These are phyloP conservation scores for Agonopterix heracliana DNA, from an alignment of 2,888 invertebrate genomes.

Conservation along the genomic window DNA sequence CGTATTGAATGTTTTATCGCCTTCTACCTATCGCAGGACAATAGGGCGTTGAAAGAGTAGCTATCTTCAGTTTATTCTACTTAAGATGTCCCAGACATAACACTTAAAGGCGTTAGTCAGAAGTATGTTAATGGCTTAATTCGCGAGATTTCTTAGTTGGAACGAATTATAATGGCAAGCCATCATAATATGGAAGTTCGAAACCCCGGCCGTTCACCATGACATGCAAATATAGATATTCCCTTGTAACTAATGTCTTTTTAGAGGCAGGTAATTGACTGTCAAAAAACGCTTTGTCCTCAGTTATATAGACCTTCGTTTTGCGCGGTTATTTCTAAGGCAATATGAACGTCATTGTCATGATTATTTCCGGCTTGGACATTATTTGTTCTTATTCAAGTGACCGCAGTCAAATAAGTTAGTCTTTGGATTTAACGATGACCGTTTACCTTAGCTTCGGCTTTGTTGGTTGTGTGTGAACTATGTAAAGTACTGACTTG, in stretches of 20 bases:
- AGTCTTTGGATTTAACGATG: no score
- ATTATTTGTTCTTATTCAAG: background rate
- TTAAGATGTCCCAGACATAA: conserved; percentile 17
- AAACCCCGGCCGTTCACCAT: conserved; percentile 18
- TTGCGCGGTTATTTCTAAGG: conserved; percentile 10
- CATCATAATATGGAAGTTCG: background rate
- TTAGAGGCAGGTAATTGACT: background rate
- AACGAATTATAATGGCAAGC: background rate
- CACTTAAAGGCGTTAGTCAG: no score
- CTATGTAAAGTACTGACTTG: no score
- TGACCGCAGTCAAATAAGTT: background rate
- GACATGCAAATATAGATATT: conserved; percentile 28
- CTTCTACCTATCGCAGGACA: conserved; percentile 60
- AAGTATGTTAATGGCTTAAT: no score
- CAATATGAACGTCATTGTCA: background rate
- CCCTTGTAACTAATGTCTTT: conserved; percentile 3
- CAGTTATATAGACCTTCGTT: background rate
- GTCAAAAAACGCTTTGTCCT: conserved; percentile 1
- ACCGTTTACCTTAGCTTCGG: no score
- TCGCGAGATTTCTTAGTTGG: no score
- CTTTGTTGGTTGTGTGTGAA: no score
- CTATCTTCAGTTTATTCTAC: background rate
- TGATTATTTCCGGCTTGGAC: background rate
- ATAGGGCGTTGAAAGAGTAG: conserved; percentile 52
- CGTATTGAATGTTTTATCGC: conserved; percentile 62